These are phyloP conservation scores for Prunella fulvescens DNA, from an alignment of 2,113 vertebrate species.

Conservation along the genomic window DNA sequence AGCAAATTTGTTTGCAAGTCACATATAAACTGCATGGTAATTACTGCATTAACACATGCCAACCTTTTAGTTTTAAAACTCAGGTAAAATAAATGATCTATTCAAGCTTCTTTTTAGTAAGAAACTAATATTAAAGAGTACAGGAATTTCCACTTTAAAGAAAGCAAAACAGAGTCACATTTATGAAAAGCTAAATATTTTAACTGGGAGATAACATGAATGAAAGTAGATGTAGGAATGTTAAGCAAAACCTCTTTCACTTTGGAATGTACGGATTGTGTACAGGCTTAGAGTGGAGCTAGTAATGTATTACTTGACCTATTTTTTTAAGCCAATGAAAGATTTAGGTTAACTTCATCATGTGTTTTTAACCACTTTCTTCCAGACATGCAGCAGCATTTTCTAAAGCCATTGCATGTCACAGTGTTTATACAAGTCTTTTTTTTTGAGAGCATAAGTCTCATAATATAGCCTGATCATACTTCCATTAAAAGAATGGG, in stretches of 20 bases:
- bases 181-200: neutral
- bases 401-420: neutral
- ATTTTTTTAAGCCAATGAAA: conserved; percentile 67
- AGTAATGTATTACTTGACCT: conserved; percentile 62
- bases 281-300: conserved; percentile 25
- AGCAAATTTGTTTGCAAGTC: neutral
- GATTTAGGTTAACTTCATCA: conserved; percentile 64
- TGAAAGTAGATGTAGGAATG: neutral
- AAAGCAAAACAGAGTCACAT: neutral
- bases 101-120: neutral
- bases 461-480: neutral
- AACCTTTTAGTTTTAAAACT: neutral
- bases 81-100: neutral
- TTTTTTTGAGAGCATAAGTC: neutral
- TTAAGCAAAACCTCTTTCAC: conserved; percentile 12
- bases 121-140: neutral
- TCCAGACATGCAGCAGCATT: conserved; percentile 13
- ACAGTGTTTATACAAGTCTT: neutral
- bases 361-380: conserved; percentile 63
- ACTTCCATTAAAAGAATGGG: neutral
- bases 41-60: neutral
- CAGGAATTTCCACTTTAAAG: neutral
- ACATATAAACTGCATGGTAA: neutral
- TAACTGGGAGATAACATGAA: neutral
- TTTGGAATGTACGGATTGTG: conserved; percentile 31